Evolutionary conservation across 2,113 vertebrate genomes (phyloP).

Genomic region (Brachypteracias leptosomus): DNA sequence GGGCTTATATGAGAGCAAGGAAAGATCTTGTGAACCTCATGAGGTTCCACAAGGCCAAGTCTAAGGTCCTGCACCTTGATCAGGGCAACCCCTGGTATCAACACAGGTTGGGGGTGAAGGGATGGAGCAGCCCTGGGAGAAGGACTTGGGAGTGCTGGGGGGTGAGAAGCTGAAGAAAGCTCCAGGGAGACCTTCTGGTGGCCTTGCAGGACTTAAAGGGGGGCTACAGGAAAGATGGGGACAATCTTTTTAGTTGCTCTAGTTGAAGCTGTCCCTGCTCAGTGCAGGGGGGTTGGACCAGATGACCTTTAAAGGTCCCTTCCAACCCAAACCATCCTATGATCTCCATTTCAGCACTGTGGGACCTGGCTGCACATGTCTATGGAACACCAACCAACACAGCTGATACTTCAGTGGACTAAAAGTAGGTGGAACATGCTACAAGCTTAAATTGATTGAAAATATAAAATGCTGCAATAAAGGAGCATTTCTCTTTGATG

Average conservation of each 20-base stretch:
- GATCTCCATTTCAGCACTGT: background rate
- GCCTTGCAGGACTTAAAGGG: no score
- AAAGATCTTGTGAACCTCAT: background rate
- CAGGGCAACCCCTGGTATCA: background rate
- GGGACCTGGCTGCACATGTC: rapidly evolving
- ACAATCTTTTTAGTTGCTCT: background rate
- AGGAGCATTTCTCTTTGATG: background rate
- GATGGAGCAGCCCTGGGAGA: background rate
- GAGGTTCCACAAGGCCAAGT: background rate
- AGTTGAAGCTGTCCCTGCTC: background rate
- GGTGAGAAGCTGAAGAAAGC: background rate
- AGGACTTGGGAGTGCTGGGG: background rate
- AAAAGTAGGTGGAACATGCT: background rate
- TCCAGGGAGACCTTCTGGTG: no score
- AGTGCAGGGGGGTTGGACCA: background rate
- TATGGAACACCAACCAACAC: background rate
- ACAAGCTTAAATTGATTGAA: background rate
- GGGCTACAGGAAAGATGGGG: no score
- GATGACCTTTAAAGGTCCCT: background rate
- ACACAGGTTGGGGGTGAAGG: background rate
- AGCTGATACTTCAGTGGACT: background rate
- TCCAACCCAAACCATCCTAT: background rate
- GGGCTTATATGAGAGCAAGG: background rate
- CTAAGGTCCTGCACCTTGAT: background rate
- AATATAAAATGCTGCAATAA: background rate